A percentile compares a stretch with the other conserved stretches of the same genome.
Conservation (phyloP, 2,888 invertebrate species). For the Dasysyrphus tricinctus region DNA sequence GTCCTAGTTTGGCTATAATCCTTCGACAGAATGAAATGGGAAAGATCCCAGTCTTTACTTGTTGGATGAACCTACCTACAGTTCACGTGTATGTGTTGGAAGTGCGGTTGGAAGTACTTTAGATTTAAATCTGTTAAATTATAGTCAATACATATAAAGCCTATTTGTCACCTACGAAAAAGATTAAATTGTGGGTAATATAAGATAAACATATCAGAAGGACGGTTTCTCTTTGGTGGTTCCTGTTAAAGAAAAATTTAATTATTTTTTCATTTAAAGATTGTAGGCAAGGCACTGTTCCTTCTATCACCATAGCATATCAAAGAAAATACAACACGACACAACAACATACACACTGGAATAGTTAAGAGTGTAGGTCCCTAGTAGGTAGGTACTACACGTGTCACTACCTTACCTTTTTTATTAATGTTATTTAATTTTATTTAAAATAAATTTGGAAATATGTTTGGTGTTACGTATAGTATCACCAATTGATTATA, state of each 20-base stretch:
- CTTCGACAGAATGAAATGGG: neutral
- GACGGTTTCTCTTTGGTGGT: neutral
- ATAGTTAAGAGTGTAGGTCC: too few species aligned
- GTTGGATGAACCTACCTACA: neutral
- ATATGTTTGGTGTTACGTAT: too few species aligned
- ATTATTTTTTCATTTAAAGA: neutral
- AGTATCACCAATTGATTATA: too few species aligned
- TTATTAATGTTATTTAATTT: too few species aligned
- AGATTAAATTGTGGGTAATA: constrained; percentile 16
- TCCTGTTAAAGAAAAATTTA: neutral
- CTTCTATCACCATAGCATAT: too few species aligned
- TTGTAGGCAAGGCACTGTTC: neutral
- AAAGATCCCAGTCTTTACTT: neutral
- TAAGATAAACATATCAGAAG: neutral
- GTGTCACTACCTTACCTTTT: too few species aligned
- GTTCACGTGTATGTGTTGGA: too few species aligned
- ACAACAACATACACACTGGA: too few species aligned
- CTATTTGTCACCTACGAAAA: neutral
- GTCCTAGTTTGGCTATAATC: constrained; percentile 15
- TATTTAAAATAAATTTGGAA: too few species aligned
- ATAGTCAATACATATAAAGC: neutral
- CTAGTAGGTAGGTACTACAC: too few species aligned
- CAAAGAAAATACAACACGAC: too few species aligned
- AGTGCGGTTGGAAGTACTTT: constrained; percentile 9
- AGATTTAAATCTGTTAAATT: neutral